Evolutionary conservation across 2,797 vertebrate species (phyloP).

Genomic region (Anableps anableps): DNA sequence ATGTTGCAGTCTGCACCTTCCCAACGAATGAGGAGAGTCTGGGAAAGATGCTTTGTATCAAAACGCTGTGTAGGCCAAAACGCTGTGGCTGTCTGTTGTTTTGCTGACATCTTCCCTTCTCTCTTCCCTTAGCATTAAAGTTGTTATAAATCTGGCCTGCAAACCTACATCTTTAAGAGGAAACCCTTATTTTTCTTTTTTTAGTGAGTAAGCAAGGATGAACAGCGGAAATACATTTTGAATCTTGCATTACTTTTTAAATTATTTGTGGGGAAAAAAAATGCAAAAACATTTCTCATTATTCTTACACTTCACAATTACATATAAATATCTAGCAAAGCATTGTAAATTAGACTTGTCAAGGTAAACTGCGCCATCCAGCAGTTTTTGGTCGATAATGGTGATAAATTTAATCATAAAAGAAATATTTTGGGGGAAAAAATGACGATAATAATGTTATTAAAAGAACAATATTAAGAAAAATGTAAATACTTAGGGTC

Average conservation of each 20-base stretch:
- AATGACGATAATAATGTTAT: too few relatives aligned
- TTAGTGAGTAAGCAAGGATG: too few relatives aligned
- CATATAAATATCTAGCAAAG: too few relatives aligned
- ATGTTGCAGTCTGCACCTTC: slow-evolving; percentile 31
- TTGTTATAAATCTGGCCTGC: background rate
- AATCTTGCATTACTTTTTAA: background rate
- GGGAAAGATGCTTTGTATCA: slow-evolving; percentile 30
- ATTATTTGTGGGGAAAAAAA: background rate
- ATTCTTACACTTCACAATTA: too few relatives aligned
- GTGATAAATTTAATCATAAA: background rate
- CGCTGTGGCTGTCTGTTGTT: slow-evolving; percentile 25
- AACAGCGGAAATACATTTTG: background rate
- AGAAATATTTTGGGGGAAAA: too few relatives aligned
- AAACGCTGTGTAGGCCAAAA: slow-evolving; percentile 50
- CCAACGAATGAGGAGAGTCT: slow-evolving; percentile 10
- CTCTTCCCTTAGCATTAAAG: slow-evolving; percentile 1
- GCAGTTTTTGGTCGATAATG: background rate
- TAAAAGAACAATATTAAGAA: too few relatives aligned
- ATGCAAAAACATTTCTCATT: background rate
- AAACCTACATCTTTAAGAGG: background rate
- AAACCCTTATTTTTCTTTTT: too few relatives aligned
- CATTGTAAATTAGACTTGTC: background rate
- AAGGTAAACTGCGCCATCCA: background rate
- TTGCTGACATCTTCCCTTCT: slow-evolving; percentile 40
- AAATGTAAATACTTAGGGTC: too few relatives aligned